Conservation (phyloP, 2,888 invertebrate species). For the Mystacides longicornis region DNA sequence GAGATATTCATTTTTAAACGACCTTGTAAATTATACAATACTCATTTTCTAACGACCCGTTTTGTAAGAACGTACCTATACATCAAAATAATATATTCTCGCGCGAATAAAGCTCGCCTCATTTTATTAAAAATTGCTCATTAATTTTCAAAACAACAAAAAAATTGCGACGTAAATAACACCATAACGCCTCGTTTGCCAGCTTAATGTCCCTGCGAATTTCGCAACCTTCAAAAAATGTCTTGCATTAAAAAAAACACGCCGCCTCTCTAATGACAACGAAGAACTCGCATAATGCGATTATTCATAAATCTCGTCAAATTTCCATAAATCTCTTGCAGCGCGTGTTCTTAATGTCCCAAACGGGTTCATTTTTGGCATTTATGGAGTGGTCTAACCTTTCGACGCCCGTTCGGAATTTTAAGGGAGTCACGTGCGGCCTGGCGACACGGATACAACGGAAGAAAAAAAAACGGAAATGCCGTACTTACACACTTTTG, state of each 20-base stretch:
- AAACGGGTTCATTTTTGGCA: slow-evolving; percentile 1
- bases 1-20: too few relatives aligned
- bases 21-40: too few relatives aligned
- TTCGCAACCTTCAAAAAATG: too few relatives aligned
- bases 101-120: too few relatives aligned
- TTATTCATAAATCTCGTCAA: not conserved
- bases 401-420: slow-evolving; percentile 3
- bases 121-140: too few relatives aligned
- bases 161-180: not conserved
- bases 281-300: not conserved
- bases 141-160: too few relatives aligned
- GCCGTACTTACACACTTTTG: too few relatives aligned
- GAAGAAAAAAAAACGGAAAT: not conserved
- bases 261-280: not conserved
- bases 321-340: not conserved
- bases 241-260: too few relatives aligned
- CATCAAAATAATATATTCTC: too few relatives aligned
- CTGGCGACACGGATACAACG: slow-evolving; percentile 9
- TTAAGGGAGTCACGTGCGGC: slow-evolving; percentile 15
- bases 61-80: too few relatives aligned
- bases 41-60: too few relatives aligned
- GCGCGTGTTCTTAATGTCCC: not conserved
- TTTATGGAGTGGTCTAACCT: slow-evolving; percentile 4
- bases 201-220: too few relatives aligned
- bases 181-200: not conserved